Evolutionary conservation across 2,797 vertebrate species (phyloP), one percentile per base, ranked within the genome.

Genomic region (Sorex maritimensis): DNA sequence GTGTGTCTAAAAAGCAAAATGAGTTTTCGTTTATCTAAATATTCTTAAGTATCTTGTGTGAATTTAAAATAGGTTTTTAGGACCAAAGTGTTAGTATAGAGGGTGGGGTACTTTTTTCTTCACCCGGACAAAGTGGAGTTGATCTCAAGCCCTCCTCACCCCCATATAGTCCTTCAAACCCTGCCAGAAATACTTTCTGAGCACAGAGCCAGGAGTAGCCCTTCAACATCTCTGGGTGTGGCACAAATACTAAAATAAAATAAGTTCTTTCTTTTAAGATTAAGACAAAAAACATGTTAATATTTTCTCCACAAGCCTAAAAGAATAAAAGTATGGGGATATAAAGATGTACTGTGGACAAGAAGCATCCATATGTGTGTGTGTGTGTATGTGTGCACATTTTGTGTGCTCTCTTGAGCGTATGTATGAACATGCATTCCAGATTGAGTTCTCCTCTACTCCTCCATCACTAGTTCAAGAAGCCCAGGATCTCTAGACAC

Each of bases 31-130:
- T 79, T 15, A 86, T 19, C 7, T 5, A 79, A 38, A 2, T 38
- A 4, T 13, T 17, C 23, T 72, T 79, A 41, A 2, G 10, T 19
- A 6, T 15, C 12, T 69, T 75, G 17, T 61, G 19, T 78, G 23
- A 26, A 46, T 65, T 82, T 88, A 75, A 80, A 84, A 67, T 92
- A 95, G 12, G 5, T 61, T 63, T 61, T 61, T 23, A 15, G 58
- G 58, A 21, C 19, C 58, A 21, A 17, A 5, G 19, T 61, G 58
- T 21, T 61, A 23, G 5, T 21, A 61, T 15, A 61, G 58, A 6
- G 4, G 4, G 58, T 61, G 21, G 4, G 4, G 58, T 23, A 19
- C 58, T 61, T 58, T 61, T 6, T 6, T 15, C 19, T 61, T 61
- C 5, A 19, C 17, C 6, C 23, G 19, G 21, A 19, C 21, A 23